Evolutionary conservation across 1,140 invertebrate genomes (phyloP).

Genomic region (Bombus pyrosoma): DNA sequence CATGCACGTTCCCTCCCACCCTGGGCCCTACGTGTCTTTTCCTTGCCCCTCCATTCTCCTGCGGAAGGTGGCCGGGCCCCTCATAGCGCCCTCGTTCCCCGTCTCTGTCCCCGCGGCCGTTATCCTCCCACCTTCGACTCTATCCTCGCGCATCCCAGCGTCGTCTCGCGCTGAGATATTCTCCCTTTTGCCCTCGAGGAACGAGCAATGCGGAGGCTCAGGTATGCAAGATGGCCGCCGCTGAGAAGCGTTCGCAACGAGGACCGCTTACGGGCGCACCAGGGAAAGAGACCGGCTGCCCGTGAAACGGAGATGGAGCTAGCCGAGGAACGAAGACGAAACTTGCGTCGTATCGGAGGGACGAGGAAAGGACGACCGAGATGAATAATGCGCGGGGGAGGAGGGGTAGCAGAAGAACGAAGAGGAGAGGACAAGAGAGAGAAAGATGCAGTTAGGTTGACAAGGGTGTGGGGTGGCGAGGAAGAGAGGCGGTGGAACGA

Average conservation of each 20-base stretch:
- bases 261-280: slow-evolving; percentile 48
- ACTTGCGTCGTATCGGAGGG: slow-evolving; percentile 28
- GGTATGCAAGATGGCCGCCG: slow-evolving; percentile 82
- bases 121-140: slow-evolving; percentile 68
- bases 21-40: slow-evolving; percentile 30
- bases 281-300: slow-evolving; percentile 54
- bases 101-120: slow-evolving; percentile 51
- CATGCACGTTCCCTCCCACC: slow-evolving; percentile 4
- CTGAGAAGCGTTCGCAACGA: slow-evolving; percentile 51
- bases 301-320: slow-evolving; percentile 51
- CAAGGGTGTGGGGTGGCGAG: slow-evolving; percentile 33
- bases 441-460: slow-evolving; percentile 36
- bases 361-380: slow-evolving; percentile 57
- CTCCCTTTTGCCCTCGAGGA: slow-evolving; percentile 83
- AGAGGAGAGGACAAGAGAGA: slow-evolving; percentile 16
- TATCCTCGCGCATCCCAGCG: slow-evolving; percentile 65
- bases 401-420: slow-evolving; percentile 43
- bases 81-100: slow-evolving; percentile 35
- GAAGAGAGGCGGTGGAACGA: slow-evolving; percentile 36
- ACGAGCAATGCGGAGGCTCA: slow-evolving; percentile 83
- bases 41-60: slow-evolving; percentile 24
- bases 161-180: slow-evolving; percentile 79
- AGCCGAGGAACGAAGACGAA: slow-evolving; percentile 19
- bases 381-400: slow-evolving; percentile 79
- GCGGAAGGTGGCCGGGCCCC: slow-evolving; percentile 16